Evolutionary conservation across 2,888 invertebrate genomes (phyloP).

Genomic region (Euzophera pinguis): DNA sequence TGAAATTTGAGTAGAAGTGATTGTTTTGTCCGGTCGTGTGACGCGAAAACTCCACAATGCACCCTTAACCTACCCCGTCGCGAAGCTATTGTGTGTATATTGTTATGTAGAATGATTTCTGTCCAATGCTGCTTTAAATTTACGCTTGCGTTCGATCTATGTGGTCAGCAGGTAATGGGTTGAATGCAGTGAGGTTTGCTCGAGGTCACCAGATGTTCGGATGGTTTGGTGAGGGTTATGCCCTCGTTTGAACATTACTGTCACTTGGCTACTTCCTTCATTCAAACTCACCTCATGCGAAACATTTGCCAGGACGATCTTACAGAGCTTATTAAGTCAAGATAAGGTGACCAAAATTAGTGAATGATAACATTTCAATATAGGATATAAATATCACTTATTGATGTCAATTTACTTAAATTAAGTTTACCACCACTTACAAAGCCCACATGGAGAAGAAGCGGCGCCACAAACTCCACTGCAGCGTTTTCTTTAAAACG

Average conservation of each 20-base stretch:
- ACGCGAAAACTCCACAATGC: slow-evolving; percentile 61
- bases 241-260: slow-evolving; percentile 59
- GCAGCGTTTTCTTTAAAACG: too few relatives aligned
- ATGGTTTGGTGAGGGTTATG: slow-evolving; percentile 36
- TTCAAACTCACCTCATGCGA: slow-evolving; percentile 36
- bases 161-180: neutral
- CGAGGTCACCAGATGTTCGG: slow-evolving; percentile 15
- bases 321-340: neutral
- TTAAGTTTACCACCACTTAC: too few relatives aligned
- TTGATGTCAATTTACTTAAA: too few relatives aligned
- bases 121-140: slow-evolving; percentile 37
- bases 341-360: neutral
- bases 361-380: neutral
- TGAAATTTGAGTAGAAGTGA: slow-evolving; percentile 17
- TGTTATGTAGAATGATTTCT: slow-evolving; percentile 18
- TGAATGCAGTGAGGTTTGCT: neutral
- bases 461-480: too few relatives aligned
- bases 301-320: slow-evolving; percentile 23
- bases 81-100: slow-evolving; percentile 31
- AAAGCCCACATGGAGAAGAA: too few relatives aligned
- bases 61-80: slow-evolving; percentile 70
- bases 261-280: slow-evolving; percentile 51
- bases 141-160: slow-evolving; percentile 14
- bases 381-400: too few relatives aligned
- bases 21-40: slow-evolving; percentile 42